phyloP scores from a whole-genome alignment of 1,140 invertebrate species.

The Macrobrachium nipponense region DNA sequence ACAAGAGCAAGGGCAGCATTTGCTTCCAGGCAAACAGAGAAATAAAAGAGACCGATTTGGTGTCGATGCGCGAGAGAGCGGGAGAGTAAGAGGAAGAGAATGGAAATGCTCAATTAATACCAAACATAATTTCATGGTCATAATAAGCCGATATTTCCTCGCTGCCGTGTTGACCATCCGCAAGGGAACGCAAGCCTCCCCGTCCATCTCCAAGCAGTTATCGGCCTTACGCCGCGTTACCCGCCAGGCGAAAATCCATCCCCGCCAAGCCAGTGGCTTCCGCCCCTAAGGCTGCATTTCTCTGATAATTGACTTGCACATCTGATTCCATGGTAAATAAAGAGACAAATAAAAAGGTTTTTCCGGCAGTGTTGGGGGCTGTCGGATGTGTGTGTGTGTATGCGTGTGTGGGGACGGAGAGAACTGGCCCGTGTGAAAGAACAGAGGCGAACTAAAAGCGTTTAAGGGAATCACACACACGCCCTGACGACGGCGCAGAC shows the following conservation, averaged over 20 bases:
- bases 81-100: constrained; percentile 8
- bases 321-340: constrained; percentile 62
- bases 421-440: constrained; percentile 17
- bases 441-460: background rate
- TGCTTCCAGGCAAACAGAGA: constrained; percentile 5
- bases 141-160: constrained; percentile 59
- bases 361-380: constrained; percentile 14
- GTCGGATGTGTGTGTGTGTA: constrained; percentile 17
- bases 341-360: constrained; percentile 51
- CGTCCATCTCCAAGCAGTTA: background rate
- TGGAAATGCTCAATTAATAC: constrained; percentile 60
- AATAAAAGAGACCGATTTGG: constrained; percentile 11
- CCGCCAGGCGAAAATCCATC: background rate
- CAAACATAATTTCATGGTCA: constrained; percentile 62
- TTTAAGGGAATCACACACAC: too few relatives aligned
- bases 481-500: too few relatives aligned
- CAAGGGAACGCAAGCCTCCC: background rate
- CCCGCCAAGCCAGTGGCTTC: background rate
- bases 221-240: background rate
- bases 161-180: constrained; percentile 16
- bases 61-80: constrained; percentile 7
- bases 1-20: background rate
- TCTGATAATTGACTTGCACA: constrained; percentile 60
- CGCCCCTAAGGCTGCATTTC: constrained; percentile 10
- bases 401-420: constrained; percentile 22